Conservation (phyloP, 2,113 vertebrate species). For the Barnardius zonarius region DNA sequence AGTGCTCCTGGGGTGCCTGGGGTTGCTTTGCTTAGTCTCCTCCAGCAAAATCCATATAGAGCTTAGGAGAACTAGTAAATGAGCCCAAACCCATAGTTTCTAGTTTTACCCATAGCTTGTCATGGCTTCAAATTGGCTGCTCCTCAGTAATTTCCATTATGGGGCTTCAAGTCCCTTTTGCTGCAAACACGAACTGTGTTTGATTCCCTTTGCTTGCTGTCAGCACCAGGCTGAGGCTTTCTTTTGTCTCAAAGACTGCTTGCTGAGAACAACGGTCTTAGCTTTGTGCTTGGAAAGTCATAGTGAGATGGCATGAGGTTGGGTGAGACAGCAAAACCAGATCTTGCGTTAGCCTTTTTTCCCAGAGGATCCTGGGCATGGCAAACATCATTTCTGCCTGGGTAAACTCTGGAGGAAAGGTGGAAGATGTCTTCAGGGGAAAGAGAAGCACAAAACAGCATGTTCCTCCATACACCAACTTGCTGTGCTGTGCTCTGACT, state of each 20-base stretch:
- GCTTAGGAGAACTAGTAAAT: not conserved
- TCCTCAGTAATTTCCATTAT: not conserved
- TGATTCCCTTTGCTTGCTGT: not conserved
- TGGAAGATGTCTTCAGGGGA: not conserved
- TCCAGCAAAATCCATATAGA: not conserved
- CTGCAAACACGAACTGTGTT: not conserved
- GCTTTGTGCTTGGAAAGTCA: not conserved
- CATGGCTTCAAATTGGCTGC: not conserved
- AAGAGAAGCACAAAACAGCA: not conserved
- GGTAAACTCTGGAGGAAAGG: not conserved
- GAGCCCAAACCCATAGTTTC: not conserved
- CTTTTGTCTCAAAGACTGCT: not conserved
- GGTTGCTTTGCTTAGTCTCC: not conserved
- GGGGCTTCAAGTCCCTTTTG: not conserved
- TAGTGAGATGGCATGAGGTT: not conserved
- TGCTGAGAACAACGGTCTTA: not conserved
- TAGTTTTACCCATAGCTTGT: not conserved
- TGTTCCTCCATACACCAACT: rapidly evolving
- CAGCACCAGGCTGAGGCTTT: not conserved
- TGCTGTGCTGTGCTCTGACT: not conserved
- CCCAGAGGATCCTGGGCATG: not conserved
- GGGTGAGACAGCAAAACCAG: not conserved
- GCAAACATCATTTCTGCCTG: not conserved
- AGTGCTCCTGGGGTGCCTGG: rapidly evolving
- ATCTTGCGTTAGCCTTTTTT: not conserved